phyloP scores from a whole-genome alignment of 2,888 invertebrate species.

The Diadegma fenestrale region DNA sequence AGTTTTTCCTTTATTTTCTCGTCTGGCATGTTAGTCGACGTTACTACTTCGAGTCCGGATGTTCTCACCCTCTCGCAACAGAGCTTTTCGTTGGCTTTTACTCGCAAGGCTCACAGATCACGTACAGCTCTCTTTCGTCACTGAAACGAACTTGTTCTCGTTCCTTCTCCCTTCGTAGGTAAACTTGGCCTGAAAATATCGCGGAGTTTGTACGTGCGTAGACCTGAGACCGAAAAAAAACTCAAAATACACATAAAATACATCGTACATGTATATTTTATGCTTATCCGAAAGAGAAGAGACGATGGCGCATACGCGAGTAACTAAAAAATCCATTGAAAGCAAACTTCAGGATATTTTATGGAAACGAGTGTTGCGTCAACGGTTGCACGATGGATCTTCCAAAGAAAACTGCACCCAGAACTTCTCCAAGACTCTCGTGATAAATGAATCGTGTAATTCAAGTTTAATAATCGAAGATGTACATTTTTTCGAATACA shows the following conservation, averaged over 20 bases:
- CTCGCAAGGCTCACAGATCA: constrained; percentile 52
- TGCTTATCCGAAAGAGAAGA: constrained; percentile 17
- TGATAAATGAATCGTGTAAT: not conserved
- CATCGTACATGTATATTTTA: not conserved
- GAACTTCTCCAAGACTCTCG: not conserved
- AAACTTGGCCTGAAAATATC: constrained; percentile 55
- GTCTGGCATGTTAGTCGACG: constrained; percentile 21
- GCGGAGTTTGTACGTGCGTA: constrained; percentile 59
- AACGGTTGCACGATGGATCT: not conserved
- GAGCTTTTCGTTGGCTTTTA: constrained; percentile 5
- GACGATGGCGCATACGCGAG: constrained; percentile 14
- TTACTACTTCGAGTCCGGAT: constrained; percentile 39
- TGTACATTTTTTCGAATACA: not conserved
- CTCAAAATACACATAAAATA: constrained; percentile 6
- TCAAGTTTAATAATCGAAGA: not conserved
- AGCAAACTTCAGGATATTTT: constrained; percentile 60
- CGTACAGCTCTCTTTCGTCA: constrained; percentile 56
- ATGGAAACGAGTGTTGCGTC: constrained; percentile 18
- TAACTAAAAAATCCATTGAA: constrained; percentile 63
- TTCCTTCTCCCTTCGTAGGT: constrained; percentile 43
- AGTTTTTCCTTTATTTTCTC: constrained; percentile 40
- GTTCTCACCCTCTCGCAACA: constrained; percentile 1
- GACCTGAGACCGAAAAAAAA: constrained; percentile 20
- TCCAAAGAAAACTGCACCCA: constrained; percentile 18
- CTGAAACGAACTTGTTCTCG: constrained; percentile 28